Evolutionary conservation across 2,888 invertebrate genomes (phyloP), one percentile per base, ranked within the genome.

Genomic region (Eugnorisma glareosa): DNA sequence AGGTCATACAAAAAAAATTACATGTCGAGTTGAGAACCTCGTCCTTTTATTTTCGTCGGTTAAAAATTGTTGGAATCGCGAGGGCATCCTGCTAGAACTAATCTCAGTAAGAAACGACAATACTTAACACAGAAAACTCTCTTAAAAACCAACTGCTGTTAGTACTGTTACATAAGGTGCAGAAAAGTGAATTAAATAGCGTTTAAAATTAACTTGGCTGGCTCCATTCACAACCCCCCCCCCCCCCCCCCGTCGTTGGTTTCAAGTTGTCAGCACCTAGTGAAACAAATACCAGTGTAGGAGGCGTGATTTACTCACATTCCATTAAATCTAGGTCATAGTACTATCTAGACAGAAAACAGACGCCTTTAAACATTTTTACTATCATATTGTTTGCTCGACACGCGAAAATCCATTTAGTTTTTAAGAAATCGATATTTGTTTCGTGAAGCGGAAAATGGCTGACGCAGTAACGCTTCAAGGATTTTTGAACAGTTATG

Each of bases 331-430:
- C 71, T 82, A 84, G 82, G 79, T 72, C 82, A 68, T 70, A 73
- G 43, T 83, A 77, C 69, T 59, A 70, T 54, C 68, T 83, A 83
- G 85, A 83, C 68, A 75, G 24, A 54, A 81, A 83, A 77, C 83
- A 83, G 85, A 85, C 45, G 63, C 57, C 63, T 70, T 73, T 35
- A 15, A 59, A 43, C 28, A 66, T 66, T 66, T 68, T 74, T 75
- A 74, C n/a, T 45, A 72, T 21, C 59, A 73, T 24, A 73, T 59
- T 75, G 45, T 84, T 73, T 54, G 73, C 48, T 48, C 31, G 48
- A 69, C 37, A 59, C 40, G 24, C 37, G 51, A 71, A 80, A 71
- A 45, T 48, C 37, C 31, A 64, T 75, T 70, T 73, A 40, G 37
- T 76, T 68, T 48, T 61, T 28, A 21, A 64, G 24, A 21, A 68